These are phyloP conservation scores for Aptenodytes patagonicus DNA, from an alignment of 2,113 vertebrate genomes.

Conservation along the genomic window DNA sequence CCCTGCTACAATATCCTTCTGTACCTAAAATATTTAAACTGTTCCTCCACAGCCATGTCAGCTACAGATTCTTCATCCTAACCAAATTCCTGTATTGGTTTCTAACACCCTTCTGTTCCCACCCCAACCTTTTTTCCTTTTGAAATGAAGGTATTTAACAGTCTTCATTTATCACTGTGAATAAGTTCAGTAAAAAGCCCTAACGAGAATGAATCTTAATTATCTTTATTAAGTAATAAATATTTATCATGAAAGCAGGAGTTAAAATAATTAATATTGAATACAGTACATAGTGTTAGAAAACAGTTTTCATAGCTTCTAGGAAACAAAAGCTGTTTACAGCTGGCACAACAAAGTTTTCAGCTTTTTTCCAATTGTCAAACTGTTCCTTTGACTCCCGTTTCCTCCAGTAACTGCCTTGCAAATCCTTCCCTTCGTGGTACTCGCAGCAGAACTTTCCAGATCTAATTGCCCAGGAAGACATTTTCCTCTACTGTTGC, in stretches of 20 bases:
- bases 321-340: background rate
- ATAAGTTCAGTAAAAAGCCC: background rate
- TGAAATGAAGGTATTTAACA: background rate
- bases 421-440: background rate
- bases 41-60: background rate
- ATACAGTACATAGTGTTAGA: background rate
- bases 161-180: background rate
- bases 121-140: background rate
- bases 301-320: background rate
- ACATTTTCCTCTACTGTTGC: background rate
- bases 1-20: background rate
- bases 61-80: background rate
- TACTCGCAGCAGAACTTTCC: background rate
- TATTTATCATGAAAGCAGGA: background rate
- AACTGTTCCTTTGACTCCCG: background rate
- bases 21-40: background rate
- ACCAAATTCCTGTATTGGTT: background rate
- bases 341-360: background rate
- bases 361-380: background rate
- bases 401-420: background rate
- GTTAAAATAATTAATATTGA: background rate
- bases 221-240: background rate
- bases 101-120: background rate
- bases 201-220: background rate
- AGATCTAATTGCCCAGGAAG: background rate